Base-by-base conservation (phyloP, 2,113 vertebrate genomes). In the Podilymbus podiceps region DNA sequence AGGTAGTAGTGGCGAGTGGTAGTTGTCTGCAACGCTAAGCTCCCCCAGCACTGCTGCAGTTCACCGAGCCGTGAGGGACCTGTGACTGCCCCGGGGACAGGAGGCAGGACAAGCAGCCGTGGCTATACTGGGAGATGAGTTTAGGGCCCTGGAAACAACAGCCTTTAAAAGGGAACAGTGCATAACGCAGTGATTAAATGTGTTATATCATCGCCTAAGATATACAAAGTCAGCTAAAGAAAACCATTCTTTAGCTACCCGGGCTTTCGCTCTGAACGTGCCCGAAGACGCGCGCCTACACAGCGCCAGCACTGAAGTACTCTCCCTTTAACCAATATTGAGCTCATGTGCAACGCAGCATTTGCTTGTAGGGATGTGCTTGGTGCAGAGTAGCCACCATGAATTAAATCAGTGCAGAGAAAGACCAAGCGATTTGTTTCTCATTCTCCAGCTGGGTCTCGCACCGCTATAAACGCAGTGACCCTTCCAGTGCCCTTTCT, bases 201-300 rank as follows among this genome's bases (percentile, higher is more conserved):
- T 9, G 9, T n/a, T 23, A 2, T 5, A 62, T 4, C 8, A 19
- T 22, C 52, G 47, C 18, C 47, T 38, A 16, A 6, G 25, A 6
- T 4, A 7, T 5, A 19, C 10, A 33, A 3, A 5, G 20, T 1
- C 46, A 42, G 56, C 52, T 55, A 17, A 67, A 59, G 58, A 35
- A 44, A 90, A 2, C 35, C 13, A 4, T 3, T 40, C 74, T 31
- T 25, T 5, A 35, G 38, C 28, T 7, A 40, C 44, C 15, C 1
- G 2, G 28, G 55, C 28, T 63, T 81, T 50, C 5, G 1, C 49
- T 52, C 6, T 58, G 42, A 15, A 31, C 1, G 3, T 42, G 52
- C 53, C 66, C 53, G 12, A 0, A 15, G 28, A 8, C 0, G 1
- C 22, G 33, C 5, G 15, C 2, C 53, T 16, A 9, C 13, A 6